These are phyloP conservation scores for Apoderus coryli DNA, from an alignment of 2,888 invertebrate species.

Conservation along the genomic window DNA sequence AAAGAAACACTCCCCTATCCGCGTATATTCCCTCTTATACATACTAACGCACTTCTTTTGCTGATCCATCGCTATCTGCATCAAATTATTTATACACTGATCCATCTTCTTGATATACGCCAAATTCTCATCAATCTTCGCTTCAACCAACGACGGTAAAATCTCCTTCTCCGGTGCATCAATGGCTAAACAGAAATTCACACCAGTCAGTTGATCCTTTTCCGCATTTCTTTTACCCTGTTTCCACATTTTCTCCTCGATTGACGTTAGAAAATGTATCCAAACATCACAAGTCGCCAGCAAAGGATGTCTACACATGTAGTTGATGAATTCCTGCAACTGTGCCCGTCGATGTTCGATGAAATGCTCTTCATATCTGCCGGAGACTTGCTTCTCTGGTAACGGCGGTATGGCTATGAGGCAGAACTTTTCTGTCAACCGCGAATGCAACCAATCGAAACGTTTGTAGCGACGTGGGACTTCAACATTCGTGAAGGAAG, in stretches of 20 bases:
- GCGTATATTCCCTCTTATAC: slow-evolving; percentile 82
- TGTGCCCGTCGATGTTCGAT: slow-evolving; percentile 89
- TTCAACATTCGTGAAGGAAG: slow-evolving; percentile 86
- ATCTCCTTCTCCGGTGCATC: slow-evolving; percentile 71
- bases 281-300: slow-evolving; percentile 84
- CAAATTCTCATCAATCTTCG: slow-evolving; percentile 69
- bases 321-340: slow-evolving; percentile 90
- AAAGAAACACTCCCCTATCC: slow-evolving; percentile 76
- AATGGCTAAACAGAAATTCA: slow-evolving; percentile 81
- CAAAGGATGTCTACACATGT: slow-evolving; percentile 93
- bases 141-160: slow-evolving; percentile 59
- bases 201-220: slow-evolving; percentile 79
- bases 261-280: slow-evolving; percentile 94
- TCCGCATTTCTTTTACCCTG: slow-evolving; percentile 78
- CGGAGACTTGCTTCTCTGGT: slow-evolving; percentile 96
- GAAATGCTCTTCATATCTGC: slow-evolving; percentile 75
- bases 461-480: slow-evolving; percentile 94
- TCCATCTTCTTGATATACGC: slow-evolving; percentile 79
- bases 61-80: slow-evolving; percentile 69
- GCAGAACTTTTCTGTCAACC: slow-evolving; percentile 85
- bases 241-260: slow-evolving; percentile 97
- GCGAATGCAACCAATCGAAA: slow-evolving; percentile 96
- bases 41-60: slow-evolving; percentile 73
- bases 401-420: slow-evolving; percentile 91
- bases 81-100: slow-evolving; percentile 68